Evolutionary conservation across 2,888 invertebrate species (phyloP), one percentile per base, ranked within the genome.

Genomic region (Aphodius granarius): DNA sequence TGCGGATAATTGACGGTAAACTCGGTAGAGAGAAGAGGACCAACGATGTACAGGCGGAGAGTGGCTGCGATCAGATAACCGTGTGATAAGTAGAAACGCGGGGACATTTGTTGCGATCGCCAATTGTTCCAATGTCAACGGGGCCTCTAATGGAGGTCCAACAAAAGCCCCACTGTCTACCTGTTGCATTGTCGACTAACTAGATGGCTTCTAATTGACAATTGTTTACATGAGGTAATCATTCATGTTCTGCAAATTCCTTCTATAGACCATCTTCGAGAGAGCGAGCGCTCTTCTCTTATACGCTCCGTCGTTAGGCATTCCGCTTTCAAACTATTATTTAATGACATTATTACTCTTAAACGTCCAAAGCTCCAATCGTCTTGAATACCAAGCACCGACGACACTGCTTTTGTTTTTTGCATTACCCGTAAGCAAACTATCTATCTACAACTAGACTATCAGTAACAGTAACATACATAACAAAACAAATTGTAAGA

Each of bases 201-300:
- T 86, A 84, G 86, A 86, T 80, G 85, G 84, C 85, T 82, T 86
- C 86, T 86, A 87, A 86, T 86, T 86, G 86, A 86, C 86, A 86
- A 87, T 86, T 86, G 87, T 87, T 87, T 86, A 86, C 86, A 86
- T 21, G 83, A 80, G 83, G 86, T 86, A 86, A 86, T 86, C 86
- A 86, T 86, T 86, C 86, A 86, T 86, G 86, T 86, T 84, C 85
- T 84, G 86, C 86, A 86, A 86, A 86, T 86, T 85, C 86, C 85
- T 85, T 84, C 81, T 85, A 85, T 81, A 85, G 84, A 81, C 68
- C 20, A 22, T 22, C 20, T 68, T 20, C 21, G 21, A 82, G 81
- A 80, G 81, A 19, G 63, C 16, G 65, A 19, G 22, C 20, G 22
- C 20, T 20, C 68, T 22, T 20, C 68, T 18, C 68, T 68, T 22